These are phyloP conservation scores for Coptotermes formosanus DNA, from an alignment of 1,140 invertebrate species.

Conservation along the genomic window DNA sequence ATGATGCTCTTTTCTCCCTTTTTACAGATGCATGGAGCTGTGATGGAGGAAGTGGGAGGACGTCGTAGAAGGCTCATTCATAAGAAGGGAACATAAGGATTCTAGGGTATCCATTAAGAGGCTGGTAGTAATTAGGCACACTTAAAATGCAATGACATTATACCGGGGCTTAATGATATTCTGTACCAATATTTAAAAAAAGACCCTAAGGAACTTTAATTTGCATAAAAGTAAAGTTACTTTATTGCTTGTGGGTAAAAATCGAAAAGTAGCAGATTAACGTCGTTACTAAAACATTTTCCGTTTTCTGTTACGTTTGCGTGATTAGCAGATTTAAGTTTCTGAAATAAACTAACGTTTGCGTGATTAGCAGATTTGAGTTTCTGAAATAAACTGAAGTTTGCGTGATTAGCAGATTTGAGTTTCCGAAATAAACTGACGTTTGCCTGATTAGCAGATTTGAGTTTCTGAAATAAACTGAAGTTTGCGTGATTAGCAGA, in stretches of 20 bases:
- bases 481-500: no score
- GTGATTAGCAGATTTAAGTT: no score
- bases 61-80: not conserved
- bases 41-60: not conserved
- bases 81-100: not conserved
- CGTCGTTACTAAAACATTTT: not conserved
- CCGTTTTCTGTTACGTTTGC: not conserved
- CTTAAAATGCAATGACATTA: slow-evolving; percentile 19
- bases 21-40: not conserved
- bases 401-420: no score
- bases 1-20: not conserved
- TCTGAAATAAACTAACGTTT: no score
- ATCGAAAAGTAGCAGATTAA: not conserved
- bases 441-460: no score
- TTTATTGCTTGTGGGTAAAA: not conserved
- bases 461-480: no score
- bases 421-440: no score
- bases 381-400: no score
- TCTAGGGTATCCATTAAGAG: not conserved
- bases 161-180: not conserved
- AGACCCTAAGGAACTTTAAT: not conserved
- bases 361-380: no score
- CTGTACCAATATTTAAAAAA: not conserved
- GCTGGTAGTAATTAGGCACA: not conserved
- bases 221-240: not conserved